Percentiles rank a stretch among this genome's conserved stretches.
These are phyloP conservation scores for Lycia hirtaria DNA, from an alignment of 2,888 invertebrate genomes.

Conservation along the genomic window DNA sequence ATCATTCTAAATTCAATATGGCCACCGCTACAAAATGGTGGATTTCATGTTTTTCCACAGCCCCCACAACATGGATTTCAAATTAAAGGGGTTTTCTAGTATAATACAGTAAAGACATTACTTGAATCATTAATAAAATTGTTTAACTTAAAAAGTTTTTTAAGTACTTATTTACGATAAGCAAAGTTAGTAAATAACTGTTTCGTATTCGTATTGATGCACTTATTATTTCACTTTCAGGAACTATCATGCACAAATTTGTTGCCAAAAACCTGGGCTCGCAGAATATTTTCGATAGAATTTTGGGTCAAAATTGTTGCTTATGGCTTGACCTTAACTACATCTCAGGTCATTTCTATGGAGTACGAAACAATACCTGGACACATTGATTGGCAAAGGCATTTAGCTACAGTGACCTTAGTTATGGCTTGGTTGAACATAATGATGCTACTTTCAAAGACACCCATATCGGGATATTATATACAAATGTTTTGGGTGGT, in stretches of 20 bases:
- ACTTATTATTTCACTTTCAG: constrained; percentile 51
- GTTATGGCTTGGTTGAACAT: constrained; percentile 80
- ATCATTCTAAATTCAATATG: too few relatives aligned
- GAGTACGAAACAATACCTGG: background rate
- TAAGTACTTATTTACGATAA: too few relatives aligned
- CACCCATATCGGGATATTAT: constrained; percentile 84
- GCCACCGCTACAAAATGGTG: too few relatives aligned
- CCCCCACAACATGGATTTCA: too few relatives aligned
- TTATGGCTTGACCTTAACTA: background rate
- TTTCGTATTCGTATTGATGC: too few relatives aligned
- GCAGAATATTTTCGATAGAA: constrained; percentile 2
- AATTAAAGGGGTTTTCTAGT: too few relatives aligned
- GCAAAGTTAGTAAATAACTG: too few relatives aligned
- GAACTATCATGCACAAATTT: constrained; percentile 82
- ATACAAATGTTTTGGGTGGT: constrained; percentile 86
- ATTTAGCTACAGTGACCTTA: constrained; percentile 11
- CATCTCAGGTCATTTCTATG: background rate
- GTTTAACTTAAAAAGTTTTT: too few relatives aligned
- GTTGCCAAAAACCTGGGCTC: constrained; percentile 64
- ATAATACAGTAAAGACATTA: too few relatives aligned
- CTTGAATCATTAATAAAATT: too few relatives aligned
- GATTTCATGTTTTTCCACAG: too few relatives aligned
- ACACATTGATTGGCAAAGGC: constrained; percentile 7
- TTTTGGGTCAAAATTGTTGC: constrained; percentile 9
- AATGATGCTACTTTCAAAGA: constrained; percentile 82